Evolutionary conservation across 2,888 invertebrate genomes (phyloP).

Genomic region (Deilephila elpenor): DNA sequence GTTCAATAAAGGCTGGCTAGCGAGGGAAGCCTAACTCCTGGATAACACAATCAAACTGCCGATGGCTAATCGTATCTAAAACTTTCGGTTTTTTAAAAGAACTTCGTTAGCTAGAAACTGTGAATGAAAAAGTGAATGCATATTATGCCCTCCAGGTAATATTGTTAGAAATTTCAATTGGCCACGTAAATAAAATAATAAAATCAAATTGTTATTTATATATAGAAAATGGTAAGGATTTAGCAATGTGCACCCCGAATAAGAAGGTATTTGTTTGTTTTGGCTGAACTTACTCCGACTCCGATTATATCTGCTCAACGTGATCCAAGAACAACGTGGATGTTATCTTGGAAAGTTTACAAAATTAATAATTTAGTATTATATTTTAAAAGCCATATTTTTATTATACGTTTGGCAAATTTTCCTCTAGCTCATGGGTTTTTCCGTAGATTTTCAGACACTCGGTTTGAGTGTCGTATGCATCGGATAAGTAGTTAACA

Average conservation of each 20-base stretch:
- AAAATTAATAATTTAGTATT: not conserved
- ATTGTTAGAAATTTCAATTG: too few relatives aligned
- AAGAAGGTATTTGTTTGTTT: not conserved
- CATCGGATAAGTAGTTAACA: not conserved
- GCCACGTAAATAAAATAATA: not conserved
- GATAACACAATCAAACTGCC: not conserved
- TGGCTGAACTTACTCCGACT: not conserved
- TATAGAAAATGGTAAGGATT: not conserved
- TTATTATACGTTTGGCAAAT: not conserved
- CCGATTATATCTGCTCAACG: not conserved
- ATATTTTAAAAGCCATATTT: not conserved
- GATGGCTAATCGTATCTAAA: not conserved
- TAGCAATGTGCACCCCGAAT: not conserved
- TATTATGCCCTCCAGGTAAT: too few relatives aligned
- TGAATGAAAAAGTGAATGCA: too few relatives aligned
- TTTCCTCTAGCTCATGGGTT: not conserved
- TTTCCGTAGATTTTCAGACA: conserved; percentile 1
- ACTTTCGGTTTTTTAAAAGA: too few relatives aligned
- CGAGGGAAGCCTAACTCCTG: too few relatives aligned
- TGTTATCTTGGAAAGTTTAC: not conserved
- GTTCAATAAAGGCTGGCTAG: too few relatives aligned
- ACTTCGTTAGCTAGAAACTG: too few relatives aligned
- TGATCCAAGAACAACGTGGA: not conserved
- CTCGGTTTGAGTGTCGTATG: too few relatives aligned
- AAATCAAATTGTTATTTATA: not conserved